Base-by-base conservation (phyloP, 2,797 vertebrate genomes). In the Molossus alvarezi region DNA sequence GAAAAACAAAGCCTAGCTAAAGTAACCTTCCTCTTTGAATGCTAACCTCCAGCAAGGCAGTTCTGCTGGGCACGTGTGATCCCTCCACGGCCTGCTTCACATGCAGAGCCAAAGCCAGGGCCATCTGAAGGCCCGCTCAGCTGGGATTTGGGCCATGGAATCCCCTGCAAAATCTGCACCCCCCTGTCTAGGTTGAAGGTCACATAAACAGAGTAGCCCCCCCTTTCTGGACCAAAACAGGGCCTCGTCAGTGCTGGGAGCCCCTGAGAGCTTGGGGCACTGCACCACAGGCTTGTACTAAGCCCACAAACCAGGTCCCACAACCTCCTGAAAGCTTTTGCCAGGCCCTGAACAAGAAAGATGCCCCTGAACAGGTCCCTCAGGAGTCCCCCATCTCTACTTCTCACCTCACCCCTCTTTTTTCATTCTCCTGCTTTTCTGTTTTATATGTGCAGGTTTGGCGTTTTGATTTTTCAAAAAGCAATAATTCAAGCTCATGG, bases 391-490 rank as follows among this genome's bases (percentile, higher is more conserved):
- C 58, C 12, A 13, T 13, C 51, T 64, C n/a, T 84, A 20, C 64
- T 45, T 10, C 25, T n/a, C 29, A 21, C 67, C 7, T 67, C 8
- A n/a, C 10, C 37, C 53, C 3, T 4, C 45, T 53, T 55, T 64
- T 55, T 81, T 53, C 37, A 23, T 60, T 67, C 18, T 60, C n/a
- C 2, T 48, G 21, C 33, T 83, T 2, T 25, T 60, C 29, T 55
- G 5, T 79, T 33, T 18, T 33, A 4, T 37, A 6, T 53, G 33
- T 69, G 25, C 64, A 76, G 5, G 5, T 57, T 77, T 45, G 17
- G 41, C 48, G 55, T 85, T 95, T 80, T 20, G 76, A 67, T 15
- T 85, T 85, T 85, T 85, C 72, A 48, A 65, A 72, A 62, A 91
- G 45, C 25, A 89, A 18, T 75, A 69, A 57, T 81, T 87, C 60